Percentiles rank a stretch among this genome's conserved stretches.
Conservation (phyloP, 2,113 vertebrate genomes). For the Heliornis fulica region DNA sequence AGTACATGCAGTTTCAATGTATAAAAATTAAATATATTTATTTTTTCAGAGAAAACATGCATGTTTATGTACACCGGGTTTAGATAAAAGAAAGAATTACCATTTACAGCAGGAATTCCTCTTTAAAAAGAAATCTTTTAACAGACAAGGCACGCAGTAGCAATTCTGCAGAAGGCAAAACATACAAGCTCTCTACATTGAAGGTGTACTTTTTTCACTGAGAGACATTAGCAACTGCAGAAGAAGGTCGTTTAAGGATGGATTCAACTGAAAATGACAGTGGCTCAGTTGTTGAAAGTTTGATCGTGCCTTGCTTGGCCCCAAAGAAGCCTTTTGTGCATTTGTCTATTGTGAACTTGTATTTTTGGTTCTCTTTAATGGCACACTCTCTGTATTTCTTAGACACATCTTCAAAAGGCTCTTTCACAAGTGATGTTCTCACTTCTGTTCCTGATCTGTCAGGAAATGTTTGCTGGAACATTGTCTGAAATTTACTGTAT, state of each 20-base stretch:
- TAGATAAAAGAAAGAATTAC: neutral
- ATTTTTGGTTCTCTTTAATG: slow-evolving; percentile 78
- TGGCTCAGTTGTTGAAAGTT: slow-evolving; percentile 81
- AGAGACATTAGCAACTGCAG: slow-evolving; percentile 80
- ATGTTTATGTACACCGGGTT: slow-evolving; percentile 48
- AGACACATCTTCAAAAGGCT: slow-evolving; percentile 84
- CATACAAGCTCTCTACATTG: neutral
- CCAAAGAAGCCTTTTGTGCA: slow-evolving; percentile 80
- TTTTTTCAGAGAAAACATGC: slow-evolving; percentile 67
- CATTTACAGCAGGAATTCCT: slow-evolving; percentile 60
- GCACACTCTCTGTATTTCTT: slow-evolving; percentile 84
- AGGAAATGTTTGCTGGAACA: slow-evolving; percentile 83
- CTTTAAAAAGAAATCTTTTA: slow-evolving; percentile 35
- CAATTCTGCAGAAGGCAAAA: slow-evolving; percentile 14
- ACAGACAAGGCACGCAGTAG: neutral
- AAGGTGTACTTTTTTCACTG: slow-evolving; percentile 65
- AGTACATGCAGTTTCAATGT: slow-evolving; percentile 26
- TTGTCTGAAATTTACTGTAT: slow-evolving; percentile 84
- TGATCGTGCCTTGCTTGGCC: slow-evolving; percentile 82
- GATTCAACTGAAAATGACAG: slow-evolving; percentile 96
- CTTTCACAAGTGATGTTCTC: slow-evolving; percentile 81
- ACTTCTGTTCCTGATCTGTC: slow-evolving; percentile 79
- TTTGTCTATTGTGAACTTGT: slow-evolving; percentile 78
- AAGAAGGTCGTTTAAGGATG: slow-evolving; percentile 89
- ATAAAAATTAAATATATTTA: slow-evolving; percentile 62